phyloP scores from a whole-genome alignment of 2,113 vertebrate genomes.

The Carlito syrichta region DNA sequence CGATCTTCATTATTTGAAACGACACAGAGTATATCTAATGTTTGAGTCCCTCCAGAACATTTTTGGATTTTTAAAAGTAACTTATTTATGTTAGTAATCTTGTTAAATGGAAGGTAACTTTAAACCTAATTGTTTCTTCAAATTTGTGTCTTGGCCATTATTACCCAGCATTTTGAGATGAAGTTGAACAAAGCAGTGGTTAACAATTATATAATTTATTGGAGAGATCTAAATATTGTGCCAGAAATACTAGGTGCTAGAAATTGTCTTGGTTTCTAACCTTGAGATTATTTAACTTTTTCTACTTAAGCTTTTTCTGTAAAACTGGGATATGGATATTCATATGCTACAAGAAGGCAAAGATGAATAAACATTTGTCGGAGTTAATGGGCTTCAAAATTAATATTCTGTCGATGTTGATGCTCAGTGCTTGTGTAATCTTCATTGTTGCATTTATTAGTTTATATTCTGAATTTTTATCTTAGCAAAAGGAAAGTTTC shows the following conservation, averaged over 20 bases:
- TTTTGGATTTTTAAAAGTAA: background rate
- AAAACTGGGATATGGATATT: background rate
- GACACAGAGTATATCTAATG: background rate
- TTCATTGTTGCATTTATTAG: background rate
- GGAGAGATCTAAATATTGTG: background rate
- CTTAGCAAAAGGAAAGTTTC: background rate
- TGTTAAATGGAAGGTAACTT: background rate
- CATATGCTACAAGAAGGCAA: conserved; percentile 12
- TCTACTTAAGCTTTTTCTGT: background rate
- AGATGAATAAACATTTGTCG: background rate
- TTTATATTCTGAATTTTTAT: conserved; percentile 38
- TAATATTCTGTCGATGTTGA: background rate
- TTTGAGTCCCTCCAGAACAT: background rate
- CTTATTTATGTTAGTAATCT: background rate
- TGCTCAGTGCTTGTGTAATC: background rate
- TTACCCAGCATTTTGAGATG: background rate
- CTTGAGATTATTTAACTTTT: conserved; percentile 32
- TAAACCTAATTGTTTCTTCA: conserved; percentile 31
- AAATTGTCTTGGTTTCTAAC: conserved; percentile 10
- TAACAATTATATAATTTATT: conserved; percentile 39
- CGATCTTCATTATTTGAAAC: conserved; percentile 1
- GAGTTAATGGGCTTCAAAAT: background rate
- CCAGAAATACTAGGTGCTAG: background rate
- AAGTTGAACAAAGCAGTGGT: background rate
- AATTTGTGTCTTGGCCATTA: conserved; percentile 18